Evolutionary conservation across 37 sponge, comb jelly and placozoan genomes (phyloP), one percentile per base, ranked within the genome.

Genomic region (Theonella swinhoei): DNA sequence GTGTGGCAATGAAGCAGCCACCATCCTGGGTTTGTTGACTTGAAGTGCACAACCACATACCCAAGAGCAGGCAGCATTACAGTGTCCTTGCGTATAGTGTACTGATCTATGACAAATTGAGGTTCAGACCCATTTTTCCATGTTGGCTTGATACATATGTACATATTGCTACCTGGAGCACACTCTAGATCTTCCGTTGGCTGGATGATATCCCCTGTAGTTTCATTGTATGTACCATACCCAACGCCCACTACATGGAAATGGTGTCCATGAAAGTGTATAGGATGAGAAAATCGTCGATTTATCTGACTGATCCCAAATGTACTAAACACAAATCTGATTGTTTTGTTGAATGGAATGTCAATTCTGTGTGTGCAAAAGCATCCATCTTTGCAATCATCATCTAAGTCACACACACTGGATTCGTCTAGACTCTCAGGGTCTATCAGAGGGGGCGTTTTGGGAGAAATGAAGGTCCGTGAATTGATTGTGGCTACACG

Each of bases 201-300:
- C 20, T 25, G 20, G 34, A 68, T 68, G 33, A 20, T 22, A 2
- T 68, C 34, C 42, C 82, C 77, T 11, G 74, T 79, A 22, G 39
- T 42, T 14, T 3, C 32, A 63, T 85, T 68, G 79, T 90, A 90
- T 3, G 39, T 20, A 1, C 81, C 81, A 43, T 81, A 90, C n/a
- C 85, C 85, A 28, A 85, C 62, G 2, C 58, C 71, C 5, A 85
- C 78, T 0, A 90, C 87, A 42, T 86, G 78, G 70, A 90, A 86
- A 39, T 54, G 33, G 70, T 90, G 91, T 3, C 91, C 91, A 61
- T 90, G 91, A 23, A 90, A 42, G 47, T 90, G 91, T 39, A 86
- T 32, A 26, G 91, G 91, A 67, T 90, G 91, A 0, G 91, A 68
- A n/a, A 76, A 83, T 2, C 28, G 5, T n/a, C 29, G 35, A 36